Percentiles rank a stretch among this genome's conserved stretches.
phyloP scores from a whole-genome alignment of 2,888 invertebrate genomes.

The Bombyx huttoni region DNA sequence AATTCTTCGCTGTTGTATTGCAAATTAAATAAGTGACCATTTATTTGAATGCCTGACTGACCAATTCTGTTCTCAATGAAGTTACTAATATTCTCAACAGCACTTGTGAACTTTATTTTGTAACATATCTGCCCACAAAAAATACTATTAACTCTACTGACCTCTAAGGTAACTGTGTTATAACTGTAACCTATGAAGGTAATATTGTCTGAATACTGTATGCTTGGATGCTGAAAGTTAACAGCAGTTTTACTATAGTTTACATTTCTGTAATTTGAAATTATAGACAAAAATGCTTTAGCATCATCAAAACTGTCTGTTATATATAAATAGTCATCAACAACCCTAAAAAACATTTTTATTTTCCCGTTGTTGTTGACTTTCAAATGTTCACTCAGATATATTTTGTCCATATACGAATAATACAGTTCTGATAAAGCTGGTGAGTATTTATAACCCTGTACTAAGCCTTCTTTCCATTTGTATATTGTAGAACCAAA shows the following conservation, averaged over 20 bases:
- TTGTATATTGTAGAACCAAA: constrained; percentile 57
- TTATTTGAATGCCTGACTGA: constrained; percentile 56
- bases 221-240: constrained; percentile 38
- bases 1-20: constrained; percentile 40
- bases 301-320: constrained; percentile 51
- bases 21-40: constrained; percentile 52
- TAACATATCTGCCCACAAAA: constrained; percentile 57
- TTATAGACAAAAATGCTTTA: constrained; percentile 35
- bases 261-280: constrained; percentile 51
- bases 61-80: constrained; percentile 57
- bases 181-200: constrained; percentile 55
- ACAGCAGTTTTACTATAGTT: constrained; percentile 54
- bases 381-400: constrained; percentile 32
- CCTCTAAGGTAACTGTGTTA: constrained; percentile 42
- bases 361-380: constrained; percentile 20
- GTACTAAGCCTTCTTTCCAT: constrained; percentile 59
- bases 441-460: constrained; percentile 65
- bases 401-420: constrained; percentile 40
- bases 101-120: constrained; percentile 51
- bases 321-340: constrained; percentile 64
- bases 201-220: constrained; percentile 36
- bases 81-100: constrained; percentile 32
- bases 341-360: constrained; percentile 48
- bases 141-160: constrained; percentile 47
- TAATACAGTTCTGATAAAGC: constrained; percentile 62